phyloP scores from a whole-genome alignment of 2,888 invertebrate species.

The Aspidiotus destructor region DNA sequence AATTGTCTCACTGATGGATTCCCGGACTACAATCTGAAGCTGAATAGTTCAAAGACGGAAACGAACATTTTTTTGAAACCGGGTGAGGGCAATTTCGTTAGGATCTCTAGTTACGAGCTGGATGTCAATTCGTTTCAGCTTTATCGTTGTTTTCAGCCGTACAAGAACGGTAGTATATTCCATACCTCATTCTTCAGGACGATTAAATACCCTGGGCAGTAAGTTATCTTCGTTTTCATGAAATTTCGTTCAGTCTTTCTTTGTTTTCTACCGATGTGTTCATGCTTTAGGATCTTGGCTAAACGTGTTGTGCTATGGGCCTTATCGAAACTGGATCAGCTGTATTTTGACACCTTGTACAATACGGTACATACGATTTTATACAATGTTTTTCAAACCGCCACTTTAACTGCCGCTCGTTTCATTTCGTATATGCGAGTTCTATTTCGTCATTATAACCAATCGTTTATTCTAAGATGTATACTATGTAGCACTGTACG shows the following conservation, averaged over 20 bases:
- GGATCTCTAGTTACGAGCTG: slow-evolving; percentile 7
- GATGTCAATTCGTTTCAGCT: slow-evolving; percentile 25
- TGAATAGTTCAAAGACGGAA: slow-evolving; percentile 23
- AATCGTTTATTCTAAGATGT: slow-evolving; percentile 9
- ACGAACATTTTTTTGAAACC: slow-evolving; percentile 13
- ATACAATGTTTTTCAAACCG: slow-evolving; percentile 13
- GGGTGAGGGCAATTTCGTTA: not conserved
- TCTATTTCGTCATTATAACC: slow-evolving; percentile 13
- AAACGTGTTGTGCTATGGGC: slow-evolving; percentile 9
- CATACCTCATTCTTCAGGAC: slow-evolving; percentile 6
- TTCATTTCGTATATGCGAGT: slow-evolving; percentile 1
- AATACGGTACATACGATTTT: slow-evolving; percentile 8
- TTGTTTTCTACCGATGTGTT: not conserved
- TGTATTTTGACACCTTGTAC: slow-evolving; percentile 16
- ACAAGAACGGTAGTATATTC: slow-evolving; percentile 10
- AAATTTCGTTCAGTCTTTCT: not conserved
- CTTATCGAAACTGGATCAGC: slow-evolving; percentile 9
- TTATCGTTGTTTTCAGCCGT: slow-evolving; percentile 8
- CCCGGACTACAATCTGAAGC: slow-evolving; percentile 16
- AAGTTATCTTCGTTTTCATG: not conserved
- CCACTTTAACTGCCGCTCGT: slow-evolving; percentile 11
- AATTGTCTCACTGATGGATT: slow-evolving; percentile 18
- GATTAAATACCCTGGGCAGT: slow-evolving; percentile 15
- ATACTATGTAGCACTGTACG: not conserved
- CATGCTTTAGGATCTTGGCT: slow-evolving; percentile 8